phyloP scores from a whole-genome alignment of 1,140 invertebrate genomes.

The Atopsyche davidsoni region DNA sequence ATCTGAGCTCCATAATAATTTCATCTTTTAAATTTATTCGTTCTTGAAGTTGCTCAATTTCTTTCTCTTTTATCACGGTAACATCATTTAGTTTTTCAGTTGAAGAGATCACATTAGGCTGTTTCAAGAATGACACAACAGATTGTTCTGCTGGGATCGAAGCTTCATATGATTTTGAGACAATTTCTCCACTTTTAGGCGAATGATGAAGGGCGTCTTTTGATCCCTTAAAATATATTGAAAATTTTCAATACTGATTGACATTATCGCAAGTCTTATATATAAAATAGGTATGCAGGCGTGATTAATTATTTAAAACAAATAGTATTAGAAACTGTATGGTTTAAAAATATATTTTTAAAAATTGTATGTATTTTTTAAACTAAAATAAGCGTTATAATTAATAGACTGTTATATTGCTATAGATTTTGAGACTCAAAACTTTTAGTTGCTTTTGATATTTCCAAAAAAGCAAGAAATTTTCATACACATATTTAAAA shows the following conservation, averaged over 20 bases:
- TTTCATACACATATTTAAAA: too few relatives aligned
- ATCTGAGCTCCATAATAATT: constrained; percentile 53
- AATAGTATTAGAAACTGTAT: constrained; percentile 2
- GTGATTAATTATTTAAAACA: not conserved
- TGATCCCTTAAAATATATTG: constrained; percentile 15
- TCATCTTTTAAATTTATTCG: constrained; percentile 43
- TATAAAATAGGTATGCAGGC: not conserved
- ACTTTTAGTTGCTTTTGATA: too few relatives aligned
- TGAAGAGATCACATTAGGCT: not conserved
- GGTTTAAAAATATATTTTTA: constrained; percentile 5
- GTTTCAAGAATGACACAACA: constrained; percentile 10
- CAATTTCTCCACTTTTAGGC: constrained; percentile 38
- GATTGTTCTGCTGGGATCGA: constrained; percentile 38
- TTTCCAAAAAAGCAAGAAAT: too few relatives aligned
- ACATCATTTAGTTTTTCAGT: constrained; percentile 4
- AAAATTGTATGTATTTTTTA: too few relatives aligned
- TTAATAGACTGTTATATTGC: too few relatives aligned
- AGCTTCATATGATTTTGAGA: constrained; percentile 41
- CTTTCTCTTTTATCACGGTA: constrained; percentile 21
- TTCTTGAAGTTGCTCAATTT: constrained; percentile 40
- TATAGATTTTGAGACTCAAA: too few relatives aligned
- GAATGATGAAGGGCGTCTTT: constrained; percentile 12
- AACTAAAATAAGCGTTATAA: too few relatives aligned
- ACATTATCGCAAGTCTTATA: too few relatives aligned
- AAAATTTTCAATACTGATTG: too few relatives aligned